A percentile compares a stretch with the other conserved stretches of the same genome.
Conservation (phyloP, 1,140 invertebrate genomes). For the Macrocentrus cingulum region DNA sequence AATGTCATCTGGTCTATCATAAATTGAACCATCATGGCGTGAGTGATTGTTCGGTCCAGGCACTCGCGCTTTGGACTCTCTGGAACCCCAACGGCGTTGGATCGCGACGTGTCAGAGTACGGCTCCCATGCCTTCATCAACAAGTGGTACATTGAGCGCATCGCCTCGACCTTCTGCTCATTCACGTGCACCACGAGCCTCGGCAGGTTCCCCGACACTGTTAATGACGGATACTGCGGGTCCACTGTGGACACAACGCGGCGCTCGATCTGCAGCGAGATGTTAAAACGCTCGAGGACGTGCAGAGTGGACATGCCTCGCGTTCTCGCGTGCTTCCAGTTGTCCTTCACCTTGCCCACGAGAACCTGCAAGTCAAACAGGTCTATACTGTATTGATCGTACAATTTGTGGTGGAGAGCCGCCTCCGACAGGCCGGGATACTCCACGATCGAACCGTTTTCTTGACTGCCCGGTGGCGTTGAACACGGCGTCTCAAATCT, state of each 20-base stretch:
- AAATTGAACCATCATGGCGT: constrained; percentile 83
- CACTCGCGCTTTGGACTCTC: constrained; percentile 55
- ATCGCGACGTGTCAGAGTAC: not conserved
- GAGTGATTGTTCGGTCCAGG: constrained; percentile 57
- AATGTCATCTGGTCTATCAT: constrained; percentile 84
- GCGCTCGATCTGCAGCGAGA: constrained; percentile 78
- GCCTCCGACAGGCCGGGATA: constrained; percentile 63
- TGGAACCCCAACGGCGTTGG: constrained; percentile 40
- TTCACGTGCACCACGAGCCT: constrained; percentile 87
- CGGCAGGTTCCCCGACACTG: constrained; percentile 81
- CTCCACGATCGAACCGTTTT: constrained; percentile 61
- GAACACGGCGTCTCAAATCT: constrained; percentile 90
- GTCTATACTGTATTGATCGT: constrained; percentile 82
- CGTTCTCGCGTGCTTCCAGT: constrained; percentile 84
- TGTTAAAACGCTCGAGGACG: constrained; percentile 88
- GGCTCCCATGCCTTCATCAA: constrained; percentile 40
- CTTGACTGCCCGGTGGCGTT: constrained; percentile 81
- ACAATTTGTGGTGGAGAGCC: constrained; percentile 72
- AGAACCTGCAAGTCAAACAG: constrained; percentile 86
- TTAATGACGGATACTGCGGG: constrained; percentile 81
- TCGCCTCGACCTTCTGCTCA: constrained; percentile 79
- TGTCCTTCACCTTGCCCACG: constrained; percentile 82
- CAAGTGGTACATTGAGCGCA: constrained; percentile 58
- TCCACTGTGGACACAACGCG: constrained; percentile 80
- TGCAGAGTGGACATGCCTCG: constrained; percentile 83